phyloP scores from a whole-genome alignment of 30 jellyfish, hydroid and myxozoan species.

The Cassiopea xamachana region DNA sequence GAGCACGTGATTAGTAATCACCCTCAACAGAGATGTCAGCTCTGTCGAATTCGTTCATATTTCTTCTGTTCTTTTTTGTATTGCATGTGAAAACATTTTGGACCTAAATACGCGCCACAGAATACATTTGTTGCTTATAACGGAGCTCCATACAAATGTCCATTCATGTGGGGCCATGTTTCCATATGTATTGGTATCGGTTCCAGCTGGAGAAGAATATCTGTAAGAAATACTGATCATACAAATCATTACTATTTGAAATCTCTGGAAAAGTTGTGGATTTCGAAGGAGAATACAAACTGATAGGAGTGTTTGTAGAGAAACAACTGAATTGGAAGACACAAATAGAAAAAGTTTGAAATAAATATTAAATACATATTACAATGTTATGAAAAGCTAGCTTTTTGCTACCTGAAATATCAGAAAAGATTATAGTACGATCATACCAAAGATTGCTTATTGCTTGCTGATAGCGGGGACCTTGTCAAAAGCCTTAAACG shows the following conservation, averaged over 20 bases:
- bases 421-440: conserved; percentile 17
- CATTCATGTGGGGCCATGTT: too few species aligned
- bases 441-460: conserved; percentile 20
- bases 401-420: conserved; percentile 30
- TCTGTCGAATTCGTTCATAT: too few species aligned
- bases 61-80: too few species aligned
- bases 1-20: too few species aligned
- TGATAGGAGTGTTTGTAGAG: conserved; percentile 13
- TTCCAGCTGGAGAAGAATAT: conserved; percentile 29
- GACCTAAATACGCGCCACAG: too few species aligned
- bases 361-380: not conserved
- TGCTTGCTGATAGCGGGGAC: conserved; percentile 36
- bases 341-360: conserved; percentile 21
- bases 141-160: too few species aligned
- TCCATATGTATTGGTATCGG: conserved; percentile 3
- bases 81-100: too few species aligned
- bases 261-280: conserved; percentile 3
- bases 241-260: conserved; percentile 1
- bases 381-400: conserved; percentile 28
- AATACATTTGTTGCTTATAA: too few species aligned
- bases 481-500: conserved; percentile 8
- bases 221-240: conserved; percentile 25
- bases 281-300: not conserved
- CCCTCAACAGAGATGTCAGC: too few species aligned
- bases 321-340: conserved; percentile 3